These are phyloP conservation scores for Crenuchus spilurus DNA, from an alignment of 2,797 vertebrate genomes.

Conservation along the genomic window DNA sequence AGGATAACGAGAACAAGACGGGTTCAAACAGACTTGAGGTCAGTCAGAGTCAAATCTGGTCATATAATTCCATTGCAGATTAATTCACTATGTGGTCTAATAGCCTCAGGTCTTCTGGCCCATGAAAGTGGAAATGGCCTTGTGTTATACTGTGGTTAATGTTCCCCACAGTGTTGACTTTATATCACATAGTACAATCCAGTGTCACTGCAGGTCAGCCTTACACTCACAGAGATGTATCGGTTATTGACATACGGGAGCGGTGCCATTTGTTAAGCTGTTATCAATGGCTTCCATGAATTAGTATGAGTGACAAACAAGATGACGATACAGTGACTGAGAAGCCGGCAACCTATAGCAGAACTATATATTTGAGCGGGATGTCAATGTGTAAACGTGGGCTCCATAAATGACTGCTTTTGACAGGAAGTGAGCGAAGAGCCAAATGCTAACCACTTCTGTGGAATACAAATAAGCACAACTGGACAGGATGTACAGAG, in stretches of 20 bases:
- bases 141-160: constrained; percentile 15
- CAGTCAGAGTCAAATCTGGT: not conserved
- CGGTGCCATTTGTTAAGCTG: constrained; percentile 65
- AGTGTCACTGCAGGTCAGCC: constrained; percentile 57
- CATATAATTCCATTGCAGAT: constrained; percentile 6
- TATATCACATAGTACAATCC: constrained; percentile 71
- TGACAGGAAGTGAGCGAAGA: constrained; percentile 37
- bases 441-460: constrained; percentile 2
- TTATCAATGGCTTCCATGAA: constrained; percentile 66
- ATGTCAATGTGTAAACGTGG: constrained; percentile 27
- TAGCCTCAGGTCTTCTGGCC: not conserved
- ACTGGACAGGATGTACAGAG: constrained; percentile 26
- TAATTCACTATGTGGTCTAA: constrained; percentile 3
- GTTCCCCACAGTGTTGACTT: constrained; percentile 56
- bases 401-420: constrained; percentile 20
- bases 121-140: not conserved
- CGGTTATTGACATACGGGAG: constrained; percentile 58
- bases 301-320: constrained; percentile 71
- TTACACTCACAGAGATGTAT: constrained; percentile 60
- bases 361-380: constrained; percentile 57
- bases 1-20: not conserved
- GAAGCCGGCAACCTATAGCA: constrained; percentile 53
- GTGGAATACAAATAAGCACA: constrained; percentile 42
- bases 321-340: constrained; percentile 57
- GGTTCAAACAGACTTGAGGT: not conserved